A percentile compares a stretch with the other conserved stretches of the same genome.
These are phyloP conservation scores for Crax fasciolata DNA, from an alignment of 2,797 vertebrate genomes.

Conservation along the genomic window DNA sequence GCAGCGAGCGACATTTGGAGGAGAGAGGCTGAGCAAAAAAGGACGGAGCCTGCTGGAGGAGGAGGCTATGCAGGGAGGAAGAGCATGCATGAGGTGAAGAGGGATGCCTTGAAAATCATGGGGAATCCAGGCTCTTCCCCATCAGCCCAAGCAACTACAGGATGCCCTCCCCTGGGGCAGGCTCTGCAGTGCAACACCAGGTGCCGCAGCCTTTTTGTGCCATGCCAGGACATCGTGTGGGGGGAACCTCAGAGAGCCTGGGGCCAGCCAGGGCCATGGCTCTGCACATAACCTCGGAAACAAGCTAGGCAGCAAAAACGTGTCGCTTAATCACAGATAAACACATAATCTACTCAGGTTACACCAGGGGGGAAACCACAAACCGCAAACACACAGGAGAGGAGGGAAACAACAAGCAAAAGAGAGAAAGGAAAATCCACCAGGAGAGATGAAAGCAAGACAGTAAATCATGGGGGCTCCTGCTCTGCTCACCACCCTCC, in stretches of 20 bases:
- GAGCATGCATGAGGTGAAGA: fast-evolving
- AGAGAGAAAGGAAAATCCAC: slow-evolving; percentile 15
- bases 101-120: background rate
- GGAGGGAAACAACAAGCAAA: slow-evolving; percentile 18
- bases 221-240: background rate
- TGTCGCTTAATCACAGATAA: slow-evolving; percentile 12
- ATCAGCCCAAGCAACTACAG: background rate
- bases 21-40: background rate
- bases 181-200: background rate
- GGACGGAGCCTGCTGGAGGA: background rate
- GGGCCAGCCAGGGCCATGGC: background rate
- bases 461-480: slow-evolving; percentile 15
- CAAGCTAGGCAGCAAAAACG: slow-evolving; percentile 13
- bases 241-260: background rate
- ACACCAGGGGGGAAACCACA: slow-evolving; percentile 24
- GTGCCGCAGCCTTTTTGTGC: background rate
- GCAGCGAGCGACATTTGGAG: background rate
- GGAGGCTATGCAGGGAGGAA: background rate
- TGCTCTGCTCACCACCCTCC: background rate
- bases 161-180: background rate
- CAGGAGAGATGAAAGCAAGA: background rate
- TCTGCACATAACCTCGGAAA: slow-evolving; percentile 43
- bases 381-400: slow-evolving; percentile 44
- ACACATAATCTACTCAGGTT: slow-evolving; percentile 60
- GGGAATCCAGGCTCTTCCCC: background rate